Evolutionary conservation across 2,113 vertebrate genomes (phyloP), one percentile per base, ranked within the genome.

Genomic region (Psilopogon haemacephalus): DNA sequence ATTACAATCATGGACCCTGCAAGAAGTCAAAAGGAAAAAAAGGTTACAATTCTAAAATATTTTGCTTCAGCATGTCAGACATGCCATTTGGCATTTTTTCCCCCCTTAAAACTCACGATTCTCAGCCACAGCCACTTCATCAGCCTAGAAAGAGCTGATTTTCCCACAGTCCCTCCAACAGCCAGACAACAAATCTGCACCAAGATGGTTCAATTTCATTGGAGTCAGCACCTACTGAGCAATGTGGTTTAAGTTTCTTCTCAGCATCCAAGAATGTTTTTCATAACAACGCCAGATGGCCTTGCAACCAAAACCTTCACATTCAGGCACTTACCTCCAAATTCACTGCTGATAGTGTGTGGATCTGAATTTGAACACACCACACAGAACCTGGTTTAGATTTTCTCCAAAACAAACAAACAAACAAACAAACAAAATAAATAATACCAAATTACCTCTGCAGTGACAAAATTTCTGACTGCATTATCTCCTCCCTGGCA

Each of bases 161-260:
- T 96, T 94, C 93, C 82, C 93, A 92, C 87, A 94, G 78, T 30
- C 11, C 86, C 18, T 89, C 91, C 68, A 87, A 35, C 24, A 77
- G 58, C 67, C 63, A 82, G 60, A 60, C 82, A 83, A 74, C 63
- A 84, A 96, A 91, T 72, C 72, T 91, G 85, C n/a, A 83, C 62
- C 54, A 50, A 86, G 54, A 91, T 69, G 74, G 62, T 70, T 94
- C 58, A 21, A 52, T 96, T 96, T 95, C 90, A 81, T 35, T 77
- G 65, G 90, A 95, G 91, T 89, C 95, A 97, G 89, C 94, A 96
- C 87, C 92, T 86, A 92, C 67, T 13, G 55, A 92, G 71, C 78
- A 93, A 88, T 62, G 89, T 81, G 89, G 85, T 81, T 96, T 91
- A 73, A 60, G 78, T 86, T 93, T 80, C 81, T 83, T 89, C 73